Evolutionary conservation across 1,140 invertebrate species (phyloP).

Genomic region (Anoplolepis gracilipes): DNA sequence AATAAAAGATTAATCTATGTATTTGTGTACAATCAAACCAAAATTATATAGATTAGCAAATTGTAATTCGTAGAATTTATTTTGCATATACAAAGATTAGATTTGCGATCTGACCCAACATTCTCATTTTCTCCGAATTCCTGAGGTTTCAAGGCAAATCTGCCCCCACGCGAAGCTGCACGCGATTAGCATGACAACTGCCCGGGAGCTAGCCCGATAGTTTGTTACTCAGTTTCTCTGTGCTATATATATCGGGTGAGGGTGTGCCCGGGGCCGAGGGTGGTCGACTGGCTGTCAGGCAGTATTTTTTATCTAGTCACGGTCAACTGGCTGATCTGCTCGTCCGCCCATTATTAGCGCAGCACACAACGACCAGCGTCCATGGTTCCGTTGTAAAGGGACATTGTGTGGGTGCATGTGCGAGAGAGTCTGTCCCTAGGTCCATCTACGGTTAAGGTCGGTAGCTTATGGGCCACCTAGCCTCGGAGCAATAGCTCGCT

Average conservation of each 20-base stretch:
- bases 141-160: slow-evolving; percentile 51
- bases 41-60: not conserved
- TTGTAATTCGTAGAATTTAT: not conserved
- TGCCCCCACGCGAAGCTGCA: slow-evolving; percentile 70
- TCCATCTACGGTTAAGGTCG: slow-evolving; percentile 76
- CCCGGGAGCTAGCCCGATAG: slow-evolving; percentile 66
- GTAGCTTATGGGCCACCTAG: slow-evolving; percentile 79
- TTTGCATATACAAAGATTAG: not conserved
- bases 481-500: slow-evolving; percentile 80
- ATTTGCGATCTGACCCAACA: slow-evolving; percentile 59
- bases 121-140: slow-evolving; percentile 11
- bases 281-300: slow-evolving; percentile 74
- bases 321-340: slow-evolving; percentile 85
- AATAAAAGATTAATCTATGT: not conserved
- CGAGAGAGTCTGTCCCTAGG: slow-evolving; percentile 35
- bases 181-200: slow-evolving; percentile 81
- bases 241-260: slow-evolving; percentile 13
- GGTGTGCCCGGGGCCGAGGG: slow-evolving; percentile 30
- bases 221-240: slow-evolving; percentile 72
- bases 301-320: slow-evolving; percentile 87
- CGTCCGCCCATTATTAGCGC: slow-evolving; percentile 86
- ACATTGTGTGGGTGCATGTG: slow-evolving; percentile 46
- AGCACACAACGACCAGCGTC: slow-evolving; percentile 75
- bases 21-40: not conserved
- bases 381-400: slow-evolving; percentile 54